These are phyloP conservation scores for Pyxicephalus adspersus DNA, from an alignment of 2,113 vertebrate genomes.

Conservation along the genomic window DNA sequence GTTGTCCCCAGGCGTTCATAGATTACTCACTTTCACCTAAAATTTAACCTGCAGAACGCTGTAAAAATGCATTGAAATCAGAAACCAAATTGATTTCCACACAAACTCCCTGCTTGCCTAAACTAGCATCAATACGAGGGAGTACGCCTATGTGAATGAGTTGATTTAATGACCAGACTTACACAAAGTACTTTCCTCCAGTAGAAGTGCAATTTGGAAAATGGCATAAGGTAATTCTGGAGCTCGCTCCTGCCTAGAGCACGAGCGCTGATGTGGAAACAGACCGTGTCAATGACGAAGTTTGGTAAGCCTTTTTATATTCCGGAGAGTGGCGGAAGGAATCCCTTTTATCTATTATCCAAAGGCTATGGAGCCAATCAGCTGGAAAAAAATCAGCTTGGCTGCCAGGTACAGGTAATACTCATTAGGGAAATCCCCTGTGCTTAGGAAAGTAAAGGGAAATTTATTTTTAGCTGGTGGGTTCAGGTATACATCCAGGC, in stretches of 20 bases:
- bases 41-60: slow-evolving; percentile 74
- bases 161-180: slow-evolving; percentile 48
- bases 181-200: slow-evolving; percentile 44
- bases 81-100: slow-evolving; percentile 80
- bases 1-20: slow-evolving; percentile 64
- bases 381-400: background rate
- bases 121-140: slow-evolving; percentile 67
- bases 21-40: slow-evolving; percentile 75
- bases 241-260: slow-evolving; percentile 46
- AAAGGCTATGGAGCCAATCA: slow-evolving; percentile 37
- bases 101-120: slow-evolving; percentile 77
- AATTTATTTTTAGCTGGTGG: no score
- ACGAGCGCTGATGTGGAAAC: slow-evolving; percentile 42
- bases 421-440: background rate
- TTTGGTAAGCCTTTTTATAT: slow-evolving; percentile 43
- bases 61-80: slow-evolving; percentile 73
- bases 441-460: background rate
- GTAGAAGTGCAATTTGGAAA: slow-evolving; percentile 53
- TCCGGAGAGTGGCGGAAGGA: background rate
- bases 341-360: slow-evolving; percentile 32
- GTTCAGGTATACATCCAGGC: no score
- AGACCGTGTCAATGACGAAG: slow-evolving; percentile 52
- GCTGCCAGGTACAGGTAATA: background rate
- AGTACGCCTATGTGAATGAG: slow-evolving; percentile 69
- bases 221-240: slow-evolving; percentile 55